Evolutionary conservation across 2,113 vertebrate genomes (phyloP), one percentile per base, ranked within the genome.

Genomic region (Aplodontia rufa): DNA sequence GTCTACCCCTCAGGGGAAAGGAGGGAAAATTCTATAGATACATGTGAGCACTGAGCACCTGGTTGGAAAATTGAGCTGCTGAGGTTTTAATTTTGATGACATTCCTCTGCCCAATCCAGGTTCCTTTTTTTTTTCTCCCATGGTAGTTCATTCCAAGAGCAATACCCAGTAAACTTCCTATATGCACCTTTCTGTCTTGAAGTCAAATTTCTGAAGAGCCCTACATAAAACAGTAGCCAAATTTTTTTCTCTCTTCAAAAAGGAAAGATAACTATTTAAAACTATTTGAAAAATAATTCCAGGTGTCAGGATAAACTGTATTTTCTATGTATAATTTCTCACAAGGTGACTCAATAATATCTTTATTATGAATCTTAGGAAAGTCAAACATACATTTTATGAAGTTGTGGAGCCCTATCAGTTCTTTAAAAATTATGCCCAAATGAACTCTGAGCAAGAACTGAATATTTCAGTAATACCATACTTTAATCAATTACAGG

Each of bases 401-500:
- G 30, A 92, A 83, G 6, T 80, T 90, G 55, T 53, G 1, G 1
- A 80, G 9, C 3, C 22, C 49, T 79, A 78, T 3, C 1, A 6
- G 58, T n/a, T 17, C 37, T 62, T 91, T 58, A 91, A 62, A 75
- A 19, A 45, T 89, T 51, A 79, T 89, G 35, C 2, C 3, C 37
- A 32, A 55, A 20, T 76, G 32, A 76, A 69, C 2, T 83, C 47
- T 78, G 30, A 79, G 28, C 19, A 90, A 93, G 30, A 64, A 71
- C 13, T 49, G 19, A 51, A 71, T 26, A 11, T 71, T 90, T 97
- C 78, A 55, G 58, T 94, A 87, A 37, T 62, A 32, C 14, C 17
- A 51, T 32, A 62, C 17, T 92, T 92, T 30, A 93, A 83, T 93
- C 62, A 93, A 89, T 87, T 93, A 74, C 1, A 64, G 11, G 45